Evolutionary conservation across 2,888 invertebrate species (phyloP), one percentile per base, ranked within the genome.

Genomic region (Neoaliturus tenellus): DNA sequence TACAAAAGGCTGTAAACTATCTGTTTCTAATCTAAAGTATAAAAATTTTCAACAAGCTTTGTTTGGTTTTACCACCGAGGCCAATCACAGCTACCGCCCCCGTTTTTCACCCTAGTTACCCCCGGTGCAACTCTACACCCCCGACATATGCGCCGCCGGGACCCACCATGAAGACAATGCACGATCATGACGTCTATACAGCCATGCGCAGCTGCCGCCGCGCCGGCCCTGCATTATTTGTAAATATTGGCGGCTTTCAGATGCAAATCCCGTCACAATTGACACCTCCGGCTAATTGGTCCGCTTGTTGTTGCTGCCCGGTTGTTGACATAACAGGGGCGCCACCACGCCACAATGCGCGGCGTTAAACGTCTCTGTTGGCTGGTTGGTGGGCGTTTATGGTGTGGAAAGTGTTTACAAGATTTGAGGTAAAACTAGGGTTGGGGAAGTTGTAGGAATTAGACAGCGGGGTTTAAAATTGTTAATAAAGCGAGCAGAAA

Each of bases 231-330:
- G 51, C 35, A 78, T 78, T 78, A 78, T 78, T 78, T 78, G 78
- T 78, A 78, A 78, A 78, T 78, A 78, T 78, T 78, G 78, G 78
- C 35, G 78, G 78, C 78, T 51, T 78, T 78, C 78, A 78, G 23
- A 78, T 78, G 78, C 78, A 78, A 78, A 78, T 78, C 55, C 10
- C 25, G 33, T 55, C 55, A 78, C 78, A 78, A 78, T 78, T 78
- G 78, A 78, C 78, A 78, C 78, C 78, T 78, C 78, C 5, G 41
- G 78, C 78, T 78, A 78, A 78, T 78, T 78, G 78, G 78, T 55
- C n/a, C 55, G 78, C 78, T 78, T 78, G 78, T 75, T 71, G 71
- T 75, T 78, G 55, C 33, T 55, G n/a, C 25, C 31, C 14, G 78
- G 35, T 41, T 78, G 78, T 78, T 78, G 78, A 78, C 78, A 78